Conservation (phyloP, 2,888 invertebrate genomes). For the Parthenolecanium corni region DNA sequence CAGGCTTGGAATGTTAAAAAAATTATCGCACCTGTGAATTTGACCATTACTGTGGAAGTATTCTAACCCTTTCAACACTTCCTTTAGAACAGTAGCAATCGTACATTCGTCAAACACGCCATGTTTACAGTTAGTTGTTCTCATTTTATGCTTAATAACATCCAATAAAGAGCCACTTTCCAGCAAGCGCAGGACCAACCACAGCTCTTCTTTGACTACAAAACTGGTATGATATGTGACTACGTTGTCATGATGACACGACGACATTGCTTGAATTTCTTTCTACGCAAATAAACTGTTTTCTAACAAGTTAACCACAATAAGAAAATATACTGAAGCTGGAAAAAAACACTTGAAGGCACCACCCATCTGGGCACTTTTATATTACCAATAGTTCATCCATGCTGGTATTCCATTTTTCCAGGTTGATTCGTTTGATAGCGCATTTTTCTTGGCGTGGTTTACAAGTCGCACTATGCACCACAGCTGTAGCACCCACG, state of each 20-base stretch:
- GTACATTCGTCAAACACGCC: conserved; percentile 96
- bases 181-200: conserved; percentile 87
- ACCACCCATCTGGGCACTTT: not conserved
- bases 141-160: conserved; percentile 90
- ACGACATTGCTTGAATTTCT: conserved; percentile 90
- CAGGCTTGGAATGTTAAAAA: too few relatives aligned
- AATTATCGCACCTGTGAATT: conserved; percentile 69
- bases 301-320: conserved; percentile 26
- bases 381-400: conserved; percentile 80
- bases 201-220: conserved; percentile 91
- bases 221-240: conserved; percentile 98
- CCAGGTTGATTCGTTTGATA: conserved; percentile 95
- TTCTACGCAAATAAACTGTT: conserved; percentile 29
- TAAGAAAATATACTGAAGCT: not conserved
- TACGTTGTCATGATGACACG: conserved; percentile 97
- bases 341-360: not conserved
- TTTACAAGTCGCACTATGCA: conserved; percentile 84
- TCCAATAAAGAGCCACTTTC: conserved; percentile 83
- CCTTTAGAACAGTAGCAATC: conserved; percentile 91
- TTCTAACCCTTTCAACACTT: conserved; percentile 90
- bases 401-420: conserved; percentile 99
- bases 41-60: conserved; percentile 98
- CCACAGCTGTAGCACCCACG: conserved; percentile 91
- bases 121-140: conserved; percentile 75
- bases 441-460: conserved; percentile 91